Evolutionary conservation across 2,797 vertebrate species (phyloP).

Genomic region (Parauchenoglanis punctatus): DNA sequence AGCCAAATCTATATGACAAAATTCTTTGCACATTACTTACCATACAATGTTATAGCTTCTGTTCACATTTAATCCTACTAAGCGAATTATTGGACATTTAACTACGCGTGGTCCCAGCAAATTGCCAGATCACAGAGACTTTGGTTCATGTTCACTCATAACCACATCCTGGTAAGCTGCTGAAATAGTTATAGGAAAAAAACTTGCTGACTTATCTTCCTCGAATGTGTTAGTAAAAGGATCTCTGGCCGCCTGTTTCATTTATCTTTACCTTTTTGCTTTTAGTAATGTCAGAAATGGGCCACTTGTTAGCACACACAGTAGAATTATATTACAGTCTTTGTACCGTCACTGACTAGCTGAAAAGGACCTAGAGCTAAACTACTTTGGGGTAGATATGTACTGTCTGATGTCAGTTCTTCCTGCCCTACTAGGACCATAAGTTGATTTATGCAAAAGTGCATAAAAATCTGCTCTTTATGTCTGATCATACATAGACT

Average conservation of each 20-base stretch:
- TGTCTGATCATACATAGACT: background rate
- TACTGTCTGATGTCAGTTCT: slow-evolving; percentile 9
- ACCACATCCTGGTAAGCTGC: background rate
- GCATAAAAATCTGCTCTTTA: slow-evolving; percentile 16
- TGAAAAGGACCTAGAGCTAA: slow-evolving; percentile 39
- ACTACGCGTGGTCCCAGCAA: background rate
- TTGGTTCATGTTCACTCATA: background rate
- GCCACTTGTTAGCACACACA: slow-evolving; percentile 2
- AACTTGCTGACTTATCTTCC: background rate
- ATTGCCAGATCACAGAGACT: background rate
- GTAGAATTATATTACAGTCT: slow-evolving; percentile 10
- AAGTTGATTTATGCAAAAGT: slow-evolving; percentile 28
- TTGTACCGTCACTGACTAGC: slow-evolving; percentile 21
- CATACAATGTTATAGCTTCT: background rate
- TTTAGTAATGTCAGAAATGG: slow-evolving; percentile 5
- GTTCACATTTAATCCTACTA: background rate
- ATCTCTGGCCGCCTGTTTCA: background rate
- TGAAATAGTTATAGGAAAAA: background rate
- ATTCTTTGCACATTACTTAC: background rate
- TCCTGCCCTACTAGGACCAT: background rate
- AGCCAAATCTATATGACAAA: background rate
- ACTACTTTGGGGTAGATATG: slow-evolving; percentile 29
- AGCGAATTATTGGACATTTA: background rate
- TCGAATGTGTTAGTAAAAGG: background rate
- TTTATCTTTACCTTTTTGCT: background rate